Base-by-base conservation (phyloP, 2,797 vertebrate species). In the Ctenosaura bakeri region DNA sequence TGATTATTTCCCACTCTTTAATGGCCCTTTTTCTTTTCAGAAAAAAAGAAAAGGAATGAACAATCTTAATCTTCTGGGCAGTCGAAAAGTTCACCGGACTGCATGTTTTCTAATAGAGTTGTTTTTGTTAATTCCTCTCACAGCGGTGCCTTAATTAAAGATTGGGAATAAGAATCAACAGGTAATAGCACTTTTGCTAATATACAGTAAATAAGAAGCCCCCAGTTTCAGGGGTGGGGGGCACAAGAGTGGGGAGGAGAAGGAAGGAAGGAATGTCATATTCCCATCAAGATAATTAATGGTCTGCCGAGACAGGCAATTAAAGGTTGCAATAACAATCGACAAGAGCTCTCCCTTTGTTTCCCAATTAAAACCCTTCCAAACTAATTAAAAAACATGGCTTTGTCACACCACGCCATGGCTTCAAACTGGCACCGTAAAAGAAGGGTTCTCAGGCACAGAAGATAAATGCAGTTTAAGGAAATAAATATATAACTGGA, bases 81-180 rank as follows among this genome's bases (percentile, higher is more conserved):
- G 79, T 32, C 5, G 38, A 94, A 95, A 95, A 95, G 95, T 96
- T 94, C 95, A 93, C 94, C 94, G 94, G 95, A 95, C 94, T 92
- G 93, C 93, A 94, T 94, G 94, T 94, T 96, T 94, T 94, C 92
- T 96, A 96, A 96, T 96, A 94, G 95, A 96, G 95, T 94, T 94
- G 95, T 85, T 91, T 90, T 96, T 95, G 90, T 94, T 95, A 96
- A 96, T 94, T 95, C 93, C 94, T 95, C 93, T 92, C 96, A 96
- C 95, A 94, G 94, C 95, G 94, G 95, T 95, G 95, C 95, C 94
- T 95, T 97, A 97, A 97, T 97, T 96, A 96, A 97, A 93, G 93
- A 83, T 91, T 91, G 89, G 32, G 42, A 93, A 94, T 92, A 54
- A 90, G 92, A 95, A 92, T 95, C 94, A 96, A 97, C 96, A 97